Evolutionary conservation across 2,797 vertebrate species (phyloP), one percentile per base, ranked within the genome.

Genomic region (Aotus griseimembra): DNA sequence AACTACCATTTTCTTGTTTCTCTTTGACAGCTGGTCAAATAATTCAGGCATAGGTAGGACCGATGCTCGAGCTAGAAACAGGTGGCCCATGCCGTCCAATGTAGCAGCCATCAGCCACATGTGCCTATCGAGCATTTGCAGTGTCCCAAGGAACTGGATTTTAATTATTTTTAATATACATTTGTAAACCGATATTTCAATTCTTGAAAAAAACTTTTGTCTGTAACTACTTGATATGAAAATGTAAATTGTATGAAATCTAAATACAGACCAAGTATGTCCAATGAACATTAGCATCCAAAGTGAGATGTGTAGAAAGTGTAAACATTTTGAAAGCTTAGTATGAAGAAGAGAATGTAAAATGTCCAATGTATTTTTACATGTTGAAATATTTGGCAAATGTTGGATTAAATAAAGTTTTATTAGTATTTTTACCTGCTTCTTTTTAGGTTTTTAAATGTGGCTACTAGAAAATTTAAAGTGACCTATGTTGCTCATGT

Each of bases 311-410:
- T 76, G 22, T 14, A 88, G 9, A n/a, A 87, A 95, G 39, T 20
- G 15, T 41, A 72, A 90, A 88, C 33, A 90, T 44, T 96, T 36
- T 82, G 90, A 94, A 72, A 58, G 81, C n/a, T 52, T 26, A 52
- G 20, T 87, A 75, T 92, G 33, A 77, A 77, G 91, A 79, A 67
- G 36, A 89, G 11, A 82, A 67, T 77, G 11, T 81, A 81, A 92
- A 95, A 11, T 88, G 55, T 33, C 70, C 39, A 92, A 58, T 80
- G 72, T 19, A 91, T 92, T 89, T 96, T 93, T 85, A 90, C n/a
- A 85, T 12, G 19, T 50, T 94, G 48, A 94, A 88, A 95, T 86
- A 87, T 77, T 61, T 92, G 36, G 57, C 41, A 92, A 84, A 92
- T 9, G 73, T 13, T 64, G 9, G 50, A 58, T 83, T 81, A 90